Conservation (phyloP, 2,797 vertebrate species). For the Enteromius afrohamiltoni region DNA sequence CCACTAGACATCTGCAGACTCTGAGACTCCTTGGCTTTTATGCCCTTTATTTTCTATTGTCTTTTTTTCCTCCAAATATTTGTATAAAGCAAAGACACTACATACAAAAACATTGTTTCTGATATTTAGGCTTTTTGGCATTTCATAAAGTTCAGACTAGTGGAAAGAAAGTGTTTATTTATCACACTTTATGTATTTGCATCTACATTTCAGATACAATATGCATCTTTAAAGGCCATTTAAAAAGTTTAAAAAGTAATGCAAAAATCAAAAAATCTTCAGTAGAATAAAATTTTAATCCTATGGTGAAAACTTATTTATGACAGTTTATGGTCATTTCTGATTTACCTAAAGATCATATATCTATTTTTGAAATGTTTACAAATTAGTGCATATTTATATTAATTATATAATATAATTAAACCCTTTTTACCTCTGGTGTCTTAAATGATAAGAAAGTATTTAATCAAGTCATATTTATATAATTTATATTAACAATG, state of each 20-base stretch:
- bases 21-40: constrained; percentile 46
- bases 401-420: neutral
- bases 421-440: neutral
- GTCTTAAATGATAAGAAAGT: neutral
- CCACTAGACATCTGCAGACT: constrained; percentile 39
- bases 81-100: constrained; percentile 1
- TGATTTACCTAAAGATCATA: neutral
- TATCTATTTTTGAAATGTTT: neutral
- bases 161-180: neutral
- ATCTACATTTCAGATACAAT: neutral
- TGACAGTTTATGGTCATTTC: neutral
- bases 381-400: neutral
- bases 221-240: neutral
- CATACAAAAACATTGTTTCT: neutral
- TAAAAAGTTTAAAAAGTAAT: neutral
- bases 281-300: neutral
- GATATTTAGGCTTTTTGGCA: neutral
- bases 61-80: constrained; percentile 45
- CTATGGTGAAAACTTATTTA: neutral
- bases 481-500: no score
- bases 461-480: neutral
- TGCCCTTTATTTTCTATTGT: constrained; percentile 28
- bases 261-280: neutral
- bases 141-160: neutral
- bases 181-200: neutral